A percentile compares a stretch with the other conserved stretches of the same genome.
These are phyloP conservation scores for Limosa lapponica DNA, from an alignment of 2,797 vertebrate genomes.

Conservation along the genomic window DNA sequence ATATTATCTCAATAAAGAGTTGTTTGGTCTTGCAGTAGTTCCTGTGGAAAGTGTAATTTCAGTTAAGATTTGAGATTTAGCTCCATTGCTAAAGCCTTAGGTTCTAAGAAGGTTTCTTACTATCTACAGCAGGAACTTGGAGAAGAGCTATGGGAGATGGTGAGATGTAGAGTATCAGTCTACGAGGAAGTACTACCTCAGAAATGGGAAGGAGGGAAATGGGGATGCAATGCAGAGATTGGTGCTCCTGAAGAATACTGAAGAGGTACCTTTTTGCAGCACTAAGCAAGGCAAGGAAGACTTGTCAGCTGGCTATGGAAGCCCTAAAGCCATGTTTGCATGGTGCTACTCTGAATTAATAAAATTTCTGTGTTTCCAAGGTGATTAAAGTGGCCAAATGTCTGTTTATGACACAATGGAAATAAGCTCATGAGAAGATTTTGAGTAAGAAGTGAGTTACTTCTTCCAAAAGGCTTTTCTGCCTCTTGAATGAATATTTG, in stretches of 20 bases:
- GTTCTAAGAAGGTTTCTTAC: not conserved
- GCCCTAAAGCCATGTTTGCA: not conserved
- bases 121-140: not conserved
- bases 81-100: not conserved
- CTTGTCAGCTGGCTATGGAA: rapidly evolving
- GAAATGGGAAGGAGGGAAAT: not conserved
- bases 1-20: not conserved
- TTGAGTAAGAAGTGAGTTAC: not conserved
- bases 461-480: not conserved
- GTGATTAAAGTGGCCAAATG: not conserved
- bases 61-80: not conserved
- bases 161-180: not conserved
- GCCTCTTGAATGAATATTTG: not conserved
- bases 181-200: not conserved
- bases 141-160: not conserved
- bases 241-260: not conserved
- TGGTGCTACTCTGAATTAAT: not conserved
- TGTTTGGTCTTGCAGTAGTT: not conserved
- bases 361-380: not conserved
- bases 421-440: not conserved
- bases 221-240: not conserved
- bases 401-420: not conserved
- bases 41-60: not conserved
- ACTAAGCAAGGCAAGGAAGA: not conserved
- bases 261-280: not conserved